phyloP scores from a whole-genome alignment of 2,888 invertebrate species.

The Escarpia spicata region DNA sequence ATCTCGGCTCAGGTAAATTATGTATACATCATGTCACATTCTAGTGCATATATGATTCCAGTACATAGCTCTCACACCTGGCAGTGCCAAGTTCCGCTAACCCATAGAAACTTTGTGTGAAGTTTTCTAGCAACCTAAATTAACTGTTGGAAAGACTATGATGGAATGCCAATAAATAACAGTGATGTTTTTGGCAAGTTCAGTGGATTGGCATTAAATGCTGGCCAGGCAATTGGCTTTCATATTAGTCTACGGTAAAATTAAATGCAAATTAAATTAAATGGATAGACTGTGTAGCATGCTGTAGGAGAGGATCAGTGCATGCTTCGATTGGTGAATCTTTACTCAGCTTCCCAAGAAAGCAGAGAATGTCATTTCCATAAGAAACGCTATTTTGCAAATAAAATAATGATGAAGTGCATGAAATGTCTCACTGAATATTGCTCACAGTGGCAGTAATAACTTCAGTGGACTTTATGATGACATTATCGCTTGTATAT shows the following conservation, averaged over 20 bases:
- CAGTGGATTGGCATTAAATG: no score
- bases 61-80: no score
- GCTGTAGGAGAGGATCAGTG: background rate
- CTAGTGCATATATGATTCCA: no score
- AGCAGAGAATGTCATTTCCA: background rate
- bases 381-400: background rate
- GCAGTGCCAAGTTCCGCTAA: background rate
- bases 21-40: background rate
- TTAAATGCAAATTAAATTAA: background rate
- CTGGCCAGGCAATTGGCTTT: no score
- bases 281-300: background rate
- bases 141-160: no score
- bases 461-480: no score
- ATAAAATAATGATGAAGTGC: background rate
- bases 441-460: background rate
- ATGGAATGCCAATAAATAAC: no score
- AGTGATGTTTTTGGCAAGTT: no score
- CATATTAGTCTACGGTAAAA: no score
- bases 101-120: no score
- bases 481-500: background rate
- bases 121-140: no score
- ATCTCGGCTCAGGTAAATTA: background rate
- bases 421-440: background rate
- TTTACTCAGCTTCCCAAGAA: background rate
- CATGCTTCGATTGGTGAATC: background rate